Conservation (phyloP, 2,888 invertebrate genomes). For the Stenodera caucasica region DNA sequence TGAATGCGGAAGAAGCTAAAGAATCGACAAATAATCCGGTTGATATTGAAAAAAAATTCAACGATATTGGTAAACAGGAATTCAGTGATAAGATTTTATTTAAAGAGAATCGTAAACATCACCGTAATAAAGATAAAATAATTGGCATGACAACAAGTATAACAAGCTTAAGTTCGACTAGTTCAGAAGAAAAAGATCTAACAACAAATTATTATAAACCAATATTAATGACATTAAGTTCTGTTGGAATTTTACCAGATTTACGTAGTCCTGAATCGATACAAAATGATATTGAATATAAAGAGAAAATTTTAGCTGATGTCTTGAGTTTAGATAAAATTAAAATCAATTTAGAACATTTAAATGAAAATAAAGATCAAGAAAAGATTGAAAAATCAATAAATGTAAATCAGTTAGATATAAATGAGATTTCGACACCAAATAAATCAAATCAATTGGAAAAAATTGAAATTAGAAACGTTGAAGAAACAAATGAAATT, state of each 20-base stretch:
- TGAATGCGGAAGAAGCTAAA: constrained; percentile 74
- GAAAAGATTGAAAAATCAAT: constrained; percentile 5
- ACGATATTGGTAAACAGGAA: constrained; percentile 72
- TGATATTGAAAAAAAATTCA: constrained; percentile 58
- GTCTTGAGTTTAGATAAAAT: constrained; percentile 64
- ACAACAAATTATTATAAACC: constrained; percentile 40
- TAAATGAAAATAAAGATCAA: constrained; percentile 19
- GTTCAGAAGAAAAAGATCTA: constrained; percentile 46
- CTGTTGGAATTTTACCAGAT: constrained; percentile 57
- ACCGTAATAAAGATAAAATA: constrained; percentile 48
- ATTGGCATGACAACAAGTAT: constrained; percentile 35
- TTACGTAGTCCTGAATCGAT: constrained; percentile 66
- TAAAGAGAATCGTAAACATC: constrained; percentile 62
- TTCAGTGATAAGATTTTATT: constrained; percentile 71
- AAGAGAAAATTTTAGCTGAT: constrained; percentile 72
- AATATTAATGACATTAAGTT: constrained; percentile 58
- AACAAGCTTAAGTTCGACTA: constrained; percentile 46
- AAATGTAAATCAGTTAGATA: constrained; percentile 10
- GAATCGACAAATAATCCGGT: constrained; percentile 58
- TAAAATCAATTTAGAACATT: constrained; percentile 36
- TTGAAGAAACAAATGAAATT: neutral
- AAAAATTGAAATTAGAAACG: constrained; percentile 6
- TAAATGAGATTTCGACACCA: constrained; percentile 1
- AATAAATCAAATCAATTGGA: constrained; percentile 1
- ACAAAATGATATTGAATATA: constrained; percentile 71